Percentiles rank a stretch among this genome's conserved stretches.
These are phyloP conservation scores for Parapsyche elsis DNA, from an alignment of 1,140 invertebrate genomes.

Conservation along the genomic window DNA sequence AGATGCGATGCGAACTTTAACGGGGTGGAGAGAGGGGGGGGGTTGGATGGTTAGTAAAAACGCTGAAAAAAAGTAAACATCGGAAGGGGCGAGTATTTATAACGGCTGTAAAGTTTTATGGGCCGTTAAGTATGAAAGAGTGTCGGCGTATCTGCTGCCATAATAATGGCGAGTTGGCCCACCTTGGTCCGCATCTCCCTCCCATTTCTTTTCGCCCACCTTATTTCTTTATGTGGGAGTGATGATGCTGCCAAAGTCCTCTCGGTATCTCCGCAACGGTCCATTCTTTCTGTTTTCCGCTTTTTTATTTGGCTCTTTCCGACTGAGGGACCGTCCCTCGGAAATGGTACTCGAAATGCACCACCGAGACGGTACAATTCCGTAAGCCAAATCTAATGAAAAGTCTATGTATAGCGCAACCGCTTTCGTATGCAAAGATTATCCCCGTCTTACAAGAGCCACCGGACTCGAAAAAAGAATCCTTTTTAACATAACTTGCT, in stretches of 20 bases:
- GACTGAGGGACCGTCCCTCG: not conserved
- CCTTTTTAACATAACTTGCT: too few species aligned
- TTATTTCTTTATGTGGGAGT: not conserved
- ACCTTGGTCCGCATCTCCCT: not conserved
- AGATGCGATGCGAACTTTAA: not conserved
- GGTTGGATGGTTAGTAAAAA: slow-evolving; percentile 8
- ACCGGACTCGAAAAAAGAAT: too few species aligned
- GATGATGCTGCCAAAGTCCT: slow-evolving; percentile 13
- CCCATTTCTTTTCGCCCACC: not conserved
- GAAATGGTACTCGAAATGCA: not conserved
- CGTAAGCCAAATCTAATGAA: slow-evolving; percentile 25
- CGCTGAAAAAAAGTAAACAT: slow-evolving; percentile 52
- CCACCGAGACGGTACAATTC: not conserved
- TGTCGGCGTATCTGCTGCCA: slow-evolving; percentile 52
- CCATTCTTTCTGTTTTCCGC: not conserved
- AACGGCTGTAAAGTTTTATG: slow-evolving; percentile 56
- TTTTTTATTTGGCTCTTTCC: not conserved
- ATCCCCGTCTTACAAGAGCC: not conserved
- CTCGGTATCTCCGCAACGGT: not conserved
- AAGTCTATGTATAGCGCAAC: not conserved
- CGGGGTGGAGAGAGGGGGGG: too few species aligned
- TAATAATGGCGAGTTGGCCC: slow-evolving; percentile 32
- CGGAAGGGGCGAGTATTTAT: slow-evolving; percentile 53
- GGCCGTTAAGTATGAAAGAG: slow-evolving; percentile 57
- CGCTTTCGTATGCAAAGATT: slow-evolving; percentile 19